Conservation (phyloP, 1,140 invertebrate genomes). For the Zaprionus inermis region DNA sequence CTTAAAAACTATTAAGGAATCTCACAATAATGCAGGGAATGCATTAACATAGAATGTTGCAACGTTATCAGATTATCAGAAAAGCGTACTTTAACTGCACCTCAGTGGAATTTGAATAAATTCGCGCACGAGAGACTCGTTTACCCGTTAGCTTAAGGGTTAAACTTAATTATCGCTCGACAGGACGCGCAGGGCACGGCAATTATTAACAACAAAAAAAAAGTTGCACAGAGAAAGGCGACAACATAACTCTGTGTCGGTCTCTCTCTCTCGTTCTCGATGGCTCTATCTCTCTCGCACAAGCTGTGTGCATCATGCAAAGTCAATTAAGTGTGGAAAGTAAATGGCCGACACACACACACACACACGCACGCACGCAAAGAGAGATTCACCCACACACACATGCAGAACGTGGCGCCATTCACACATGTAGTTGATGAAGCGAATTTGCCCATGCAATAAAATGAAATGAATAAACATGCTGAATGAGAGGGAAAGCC, state of each 20-base stretch:
- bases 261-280: background rate
- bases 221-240: background rate
- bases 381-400: constrained; percentile 9
- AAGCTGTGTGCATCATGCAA: constrained; percentile 44
- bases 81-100: background rate
- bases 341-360: constrained; percentile 49
- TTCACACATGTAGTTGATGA: constrained; percentile 47
- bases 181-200: background rate
- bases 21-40: background rate
- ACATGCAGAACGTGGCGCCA: constrained; percentile 28
- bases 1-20: too few species aligned
- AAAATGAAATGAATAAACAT: constrained; percentile 35
- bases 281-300: background rate
- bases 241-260: constrained; percentile 32
- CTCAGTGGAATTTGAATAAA: background rate
- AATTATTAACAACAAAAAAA: constrained; percentile 1
- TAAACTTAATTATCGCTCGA: background rate
- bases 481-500: constrained; percentile 7
- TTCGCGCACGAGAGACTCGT: background rate
- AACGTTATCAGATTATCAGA: background rate
- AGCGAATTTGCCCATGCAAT: constrained; percentile 54
- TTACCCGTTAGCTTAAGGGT: constrained; percentile 1
- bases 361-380: constrained; percentile 9
- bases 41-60: too few species aligned
- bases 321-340: constrained; percentile 62